These are phyloP conservation scores for Cynopterus sphinx DNA, from an alignment of 2,797 vertebrate species.

Conservation along the genomic window DNA sequence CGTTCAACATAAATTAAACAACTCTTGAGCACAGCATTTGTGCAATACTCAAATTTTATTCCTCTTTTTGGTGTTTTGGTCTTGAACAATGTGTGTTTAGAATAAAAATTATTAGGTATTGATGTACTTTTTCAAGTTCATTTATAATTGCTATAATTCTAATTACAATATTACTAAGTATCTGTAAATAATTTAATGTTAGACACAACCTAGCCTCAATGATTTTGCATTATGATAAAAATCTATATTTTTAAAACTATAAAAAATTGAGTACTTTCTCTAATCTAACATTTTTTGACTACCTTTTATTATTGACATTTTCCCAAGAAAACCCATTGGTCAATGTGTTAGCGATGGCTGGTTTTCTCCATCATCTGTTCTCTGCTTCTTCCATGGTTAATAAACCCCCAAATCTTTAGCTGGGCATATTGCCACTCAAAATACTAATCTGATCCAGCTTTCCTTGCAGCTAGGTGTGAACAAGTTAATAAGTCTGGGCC, in stretches of 20 bases:
- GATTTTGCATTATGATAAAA: neutral
- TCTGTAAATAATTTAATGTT: neutral
- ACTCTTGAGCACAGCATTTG: neutral
- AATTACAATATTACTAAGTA: constrained; percentile 19
- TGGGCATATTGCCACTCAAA: neutral
- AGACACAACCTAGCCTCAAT: neutral
- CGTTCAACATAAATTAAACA: neutral
- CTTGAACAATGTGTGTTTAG: neutral
- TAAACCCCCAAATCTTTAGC: neutral
- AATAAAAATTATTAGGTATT: constrained; percentile 12
- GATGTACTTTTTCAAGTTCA: neutral
- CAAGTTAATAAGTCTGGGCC: neutral
- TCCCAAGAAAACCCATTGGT: constrained; percentile 5
- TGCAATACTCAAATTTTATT: constrained; percentile 7
- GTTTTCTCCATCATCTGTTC: neutral
- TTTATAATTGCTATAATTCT: neutral
- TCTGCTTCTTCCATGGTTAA: neutral
- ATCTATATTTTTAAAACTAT: constrained; percentile 4
- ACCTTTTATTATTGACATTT: constrained; percentile 11
- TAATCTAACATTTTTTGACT: neutral
- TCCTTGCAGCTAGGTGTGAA: neutral
- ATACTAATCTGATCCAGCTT: neutral
- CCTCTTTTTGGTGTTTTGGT: neutral
- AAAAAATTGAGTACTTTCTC: neutral
- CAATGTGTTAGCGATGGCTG: neutral